phyloP scores from a whole-genome alignment of 2,113 vertebrate genomes.

The Rhagologus leucostigma region DNA sequence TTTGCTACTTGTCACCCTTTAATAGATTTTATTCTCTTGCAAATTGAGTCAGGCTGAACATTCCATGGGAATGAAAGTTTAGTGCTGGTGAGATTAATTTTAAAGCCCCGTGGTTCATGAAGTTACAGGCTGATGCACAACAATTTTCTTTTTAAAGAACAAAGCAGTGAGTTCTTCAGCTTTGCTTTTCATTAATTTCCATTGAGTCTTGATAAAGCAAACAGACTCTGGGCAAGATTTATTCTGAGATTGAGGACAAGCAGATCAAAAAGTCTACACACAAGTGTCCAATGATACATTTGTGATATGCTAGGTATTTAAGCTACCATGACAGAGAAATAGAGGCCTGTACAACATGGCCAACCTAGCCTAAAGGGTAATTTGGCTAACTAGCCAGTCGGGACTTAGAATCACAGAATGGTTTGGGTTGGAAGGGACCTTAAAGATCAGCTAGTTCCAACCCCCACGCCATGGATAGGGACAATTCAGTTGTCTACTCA shows the following conservation, averaged over 20 bases:
- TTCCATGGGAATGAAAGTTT: slow-evolving; percentile 16
- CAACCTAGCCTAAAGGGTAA: background rate
- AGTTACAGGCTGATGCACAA: slow-evolving; percentile 37
- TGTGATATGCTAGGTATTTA: background rate
- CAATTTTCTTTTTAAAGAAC: slow-evolving; percentile 41
- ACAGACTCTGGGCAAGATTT: background rate
- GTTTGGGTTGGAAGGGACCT: background rate
- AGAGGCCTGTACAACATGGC: background rate
- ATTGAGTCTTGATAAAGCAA: slow-evolving; percentile 14
- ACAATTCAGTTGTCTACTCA: background rate
- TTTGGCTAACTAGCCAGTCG: background rate
- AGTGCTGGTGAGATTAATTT: slow-evolving; percentile 31
- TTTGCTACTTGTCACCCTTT: slow-evolving; percentile 29
- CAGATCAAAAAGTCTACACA: background rate
- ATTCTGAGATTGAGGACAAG: slow-evolving; percentile 1
- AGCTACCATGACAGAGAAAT: background rate
- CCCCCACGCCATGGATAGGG: background rate
- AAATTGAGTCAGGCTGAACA: slow-evolving; percentile 4
- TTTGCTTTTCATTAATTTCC: slow-evolving; percentile 35
- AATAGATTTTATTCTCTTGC: slow-evolving; percentile 26
- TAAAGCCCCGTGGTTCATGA: background rate
- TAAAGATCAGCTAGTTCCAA: background rate
- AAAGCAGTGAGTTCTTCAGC: background rate
- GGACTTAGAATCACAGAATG: background rate
- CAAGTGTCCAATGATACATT: background rate